These are phyloP conservation scores for Cacatua alba DNA, from an alignment of 2,113 vertebrate species.

Conservation along the genomic window DNA sequence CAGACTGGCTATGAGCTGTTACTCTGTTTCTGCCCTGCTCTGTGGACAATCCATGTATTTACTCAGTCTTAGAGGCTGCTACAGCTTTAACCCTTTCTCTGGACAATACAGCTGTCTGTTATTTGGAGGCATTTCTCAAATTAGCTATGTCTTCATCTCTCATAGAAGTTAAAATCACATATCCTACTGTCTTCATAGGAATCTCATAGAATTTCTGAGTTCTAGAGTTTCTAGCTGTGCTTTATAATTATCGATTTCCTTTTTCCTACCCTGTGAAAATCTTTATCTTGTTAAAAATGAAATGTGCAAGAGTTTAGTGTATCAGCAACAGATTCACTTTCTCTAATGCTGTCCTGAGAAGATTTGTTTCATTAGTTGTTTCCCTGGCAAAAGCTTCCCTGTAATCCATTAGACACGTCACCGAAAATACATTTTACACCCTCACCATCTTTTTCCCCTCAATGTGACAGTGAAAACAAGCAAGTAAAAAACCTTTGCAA, in stretches of 20 bases:
- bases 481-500: neutral
- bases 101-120: neutral
- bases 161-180: neutral
- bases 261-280: neutral
- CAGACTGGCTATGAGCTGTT: neutral
- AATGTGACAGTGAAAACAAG: neutral
- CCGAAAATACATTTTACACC: neutral
- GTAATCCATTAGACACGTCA: neutral
- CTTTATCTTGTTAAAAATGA: neutral
- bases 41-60: neutral
- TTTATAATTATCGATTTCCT: neutral
- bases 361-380: neutral
- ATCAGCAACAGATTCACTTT: neutral
- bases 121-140: neutral
- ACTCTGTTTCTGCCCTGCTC: neutral
- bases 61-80: neutral
- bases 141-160: neutral
- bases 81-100: neutral
- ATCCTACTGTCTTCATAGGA: neutral
- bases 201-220: neutral
- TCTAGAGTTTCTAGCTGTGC: neutral
- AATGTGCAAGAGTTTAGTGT: neutral
- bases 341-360: neutral
- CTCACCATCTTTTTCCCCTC: neutral
- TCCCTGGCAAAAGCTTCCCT: neutral